Percentiles rank a stretch among this genome's conserved stretches.
Conservation (phyloP, 1,140 invertebrate genomes). For the Orius insidiosus region DNA sequence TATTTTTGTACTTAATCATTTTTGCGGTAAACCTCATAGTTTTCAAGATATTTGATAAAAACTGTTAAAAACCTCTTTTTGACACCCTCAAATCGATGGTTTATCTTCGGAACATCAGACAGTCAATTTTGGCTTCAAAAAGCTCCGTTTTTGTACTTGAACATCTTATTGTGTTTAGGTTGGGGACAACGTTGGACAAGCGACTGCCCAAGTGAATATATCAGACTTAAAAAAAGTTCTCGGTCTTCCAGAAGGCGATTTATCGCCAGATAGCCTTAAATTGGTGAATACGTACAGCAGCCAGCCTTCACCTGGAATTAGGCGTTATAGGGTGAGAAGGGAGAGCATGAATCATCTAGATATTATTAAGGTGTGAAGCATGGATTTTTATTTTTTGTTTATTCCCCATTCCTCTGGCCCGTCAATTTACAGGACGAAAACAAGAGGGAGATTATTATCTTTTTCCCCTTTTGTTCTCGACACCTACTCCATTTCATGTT, state of each 20-base stretch:
- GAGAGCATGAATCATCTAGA: slow-evolving; percentile 94
- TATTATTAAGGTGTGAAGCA: slow-evolving; percentile 57
- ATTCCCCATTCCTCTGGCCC: background rate
- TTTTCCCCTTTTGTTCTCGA: too few relatives aligned
- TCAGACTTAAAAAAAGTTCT: slow-evolving; percentile 70
- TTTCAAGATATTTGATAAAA: too few relatives aligned
- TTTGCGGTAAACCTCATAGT: too few relatives aligned
- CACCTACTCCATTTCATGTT: too few relatives aligned
- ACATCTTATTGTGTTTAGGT: slow-evolving; percentile 33
- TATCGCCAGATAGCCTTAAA: slow-evolving; percentile 21
- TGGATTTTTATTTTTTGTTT: slow-evolving; percentile 7
- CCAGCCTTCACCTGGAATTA: slow-evolving; percentile 23
- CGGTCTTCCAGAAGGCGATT: slow-evolving; percentile 39
- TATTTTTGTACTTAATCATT: too few relatives aligned
- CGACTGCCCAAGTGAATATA: slow-evolving; percentile 84
- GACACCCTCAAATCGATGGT: too few relatives aligned
- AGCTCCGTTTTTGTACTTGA: too few relatives aligned
- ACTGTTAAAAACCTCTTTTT: too few relatives aligned
- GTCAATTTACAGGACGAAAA: too few relatives aligned
- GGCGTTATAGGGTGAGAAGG: slow-evolving; percentile 50
- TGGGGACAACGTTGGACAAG: slow-evolving; percentile 67
- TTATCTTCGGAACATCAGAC: too few relatives aligned
- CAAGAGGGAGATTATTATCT: too few relatives aligned
- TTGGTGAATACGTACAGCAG: slow-evolving; percentile 20
- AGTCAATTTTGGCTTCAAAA: too few relatives aligned